Base-by-base conservation (phyloP, 2,113 vertebrate species). In the Macroglossus sobrinus region DNA sequence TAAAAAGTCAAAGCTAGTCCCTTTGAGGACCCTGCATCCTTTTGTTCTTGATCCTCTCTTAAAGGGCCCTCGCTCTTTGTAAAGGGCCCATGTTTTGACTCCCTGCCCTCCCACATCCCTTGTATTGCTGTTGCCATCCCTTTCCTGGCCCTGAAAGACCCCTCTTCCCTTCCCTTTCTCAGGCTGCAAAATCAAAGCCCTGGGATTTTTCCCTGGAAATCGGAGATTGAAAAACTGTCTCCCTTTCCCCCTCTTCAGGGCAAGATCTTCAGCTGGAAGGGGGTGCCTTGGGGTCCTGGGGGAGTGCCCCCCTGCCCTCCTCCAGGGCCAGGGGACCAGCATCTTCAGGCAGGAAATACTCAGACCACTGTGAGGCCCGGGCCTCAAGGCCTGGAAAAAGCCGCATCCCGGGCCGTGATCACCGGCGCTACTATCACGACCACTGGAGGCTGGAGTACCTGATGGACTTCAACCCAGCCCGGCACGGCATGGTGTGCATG, bases 401-500 rank as follows among this genome's bases (percentile, higher is more conserved):
- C 84, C 99, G 99, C 1, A 99, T 99, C 35, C 99, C 99, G 0
- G 99, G 99, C 40, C 98, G 99, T 0, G 99, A 99, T 95, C 99
- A 99, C 97, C 99, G 99, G 0, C 99, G 99, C 24, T 99, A 99
- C 96, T 99, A 99, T 98, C 99, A 99, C n/a, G 99, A 99, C 93
- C 99, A 99, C 97, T 99, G 99, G 99, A 98, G 99, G 94, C 99
- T 98, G 30, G 99, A 99, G 96, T 99, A 99, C 98, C 98, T 99
- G 97, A 99, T 99, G 99, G 99, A 99, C 96, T 99, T 99, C 92
- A 99, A 99, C 87, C 98, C 99, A 0, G 98, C 98, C 24, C 98
- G 99, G 53, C 99, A 99, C 0, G 99, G 99, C 63, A 99, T 99
- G 99, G 99, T 99, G 95, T 99, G 99, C 98, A 99, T 99, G 99